These are phyloP conservation scores for Aspiorhynchus laticeps DNA, from an alignment of 2,113 vertebrate species.

Conservation along the genomic window DNA sequence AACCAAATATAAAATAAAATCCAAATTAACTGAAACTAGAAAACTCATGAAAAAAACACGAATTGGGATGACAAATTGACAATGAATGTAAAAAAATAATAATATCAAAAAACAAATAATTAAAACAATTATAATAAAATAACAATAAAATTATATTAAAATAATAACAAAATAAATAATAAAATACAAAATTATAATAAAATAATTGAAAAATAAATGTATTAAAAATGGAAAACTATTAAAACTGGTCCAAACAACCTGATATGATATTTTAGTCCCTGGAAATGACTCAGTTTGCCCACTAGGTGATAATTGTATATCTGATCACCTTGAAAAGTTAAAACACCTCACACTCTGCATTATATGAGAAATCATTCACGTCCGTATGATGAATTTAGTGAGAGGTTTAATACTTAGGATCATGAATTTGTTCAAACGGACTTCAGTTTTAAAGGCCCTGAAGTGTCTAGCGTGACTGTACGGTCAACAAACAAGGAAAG, in stretches of 20 bases:
- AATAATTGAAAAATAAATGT: background rate
- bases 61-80: background rate
- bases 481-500: conserved; percentile 35
- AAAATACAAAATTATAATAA: background rate
- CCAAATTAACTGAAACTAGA: background rate
- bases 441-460: conserved; percentile 4
- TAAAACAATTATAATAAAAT: no score
- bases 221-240: background rate
- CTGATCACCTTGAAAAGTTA: background rate
- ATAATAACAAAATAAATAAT: no score
- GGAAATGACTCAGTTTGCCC: background rate
- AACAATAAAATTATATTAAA: no score
- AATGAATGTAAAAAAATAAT: background rate
- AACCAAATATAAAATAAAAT: background rate
- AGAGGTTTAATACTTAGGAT: background rate
- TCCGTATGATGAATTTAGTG: background rate
- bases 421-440: background rate
- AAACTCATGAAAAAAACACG: background rate
- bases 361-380: background rate
- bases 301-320: background rate
- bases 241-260: background rate
- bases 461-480: fast-evolving
- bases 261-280: background rate
- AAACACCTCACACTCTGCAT: background rate
- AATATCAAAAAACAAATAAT: background rate